Percentiles rank a stretch among this genome's conserved stretches.
These are phyloP conservation scores for Corythoichthys intestinalis DNA, from an alignment of 2,113 vertebrate species.

Conservation along the genomic window DNA sequence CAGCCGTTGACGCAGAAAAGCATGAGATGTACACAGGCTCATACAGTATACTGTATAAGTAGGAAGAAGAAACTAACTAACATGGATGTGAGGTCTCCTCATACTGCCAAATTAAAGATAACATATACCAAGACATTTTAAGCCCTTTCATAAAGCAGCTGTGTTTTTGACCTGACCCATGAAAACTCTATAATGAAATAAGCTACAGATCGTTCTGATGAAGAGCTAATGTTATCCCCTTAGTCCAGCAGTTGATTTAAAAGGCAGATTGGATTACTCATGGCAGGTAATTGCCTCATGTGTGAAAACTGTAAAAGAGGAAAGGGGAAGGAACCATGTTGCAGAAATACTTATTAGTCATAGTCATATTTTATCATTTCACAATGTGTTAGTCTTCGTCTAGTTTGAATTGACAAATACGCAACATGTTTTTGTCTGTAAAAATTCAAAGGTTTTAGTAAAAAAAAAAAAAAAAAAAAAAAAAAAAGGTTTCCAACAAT, in stretches of 20 bases:
- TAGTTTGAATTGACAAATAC: no score
- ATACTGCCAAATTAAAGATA: neutral
- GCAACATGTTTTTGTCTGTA: no score
- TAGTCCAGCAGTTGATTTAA: conserved; percentile 54
- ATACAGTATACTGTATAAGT: neutral
- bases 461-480: no score
- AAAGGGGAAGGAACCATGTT: conserved; percentile 7
- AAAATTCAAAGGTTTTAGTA: no score
- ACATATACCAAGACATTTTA: conserved; percentile 3
- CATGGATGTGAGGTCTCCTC: neutral
- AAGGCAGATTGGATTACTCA: conserved; percentile 62
- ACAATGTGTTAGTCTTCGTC: no score
- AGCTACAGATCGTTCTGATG: conserved; percentile 53
- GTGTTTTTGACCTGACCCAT: conserved; percentile 65
- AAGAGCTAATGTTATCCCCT: conserved; percentile 53
- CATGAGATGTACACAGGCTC: neutral
- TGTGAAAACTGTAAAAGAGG: conserved; percentile 35
- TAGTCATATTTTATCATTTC: no score
- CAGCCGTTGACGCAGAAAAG: conserved; percentile 1
- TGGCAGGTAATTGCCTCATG: conserved; percentile 61
- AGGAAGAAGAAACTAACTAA: neutral
- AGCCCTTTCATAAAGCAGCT: conserved; percentile 57
- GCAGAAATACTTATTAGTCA: no score
- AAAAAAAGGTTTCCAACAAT: no score
- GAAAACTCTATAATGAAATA: conserved; percentile 66